Percentiles rank a stretch among this genome's conserved stretches.
Evolutionary conservation across 2,888 invertebrate genomes (phyloP).

Genomic region (Pantelozetes paolii): DNA sequence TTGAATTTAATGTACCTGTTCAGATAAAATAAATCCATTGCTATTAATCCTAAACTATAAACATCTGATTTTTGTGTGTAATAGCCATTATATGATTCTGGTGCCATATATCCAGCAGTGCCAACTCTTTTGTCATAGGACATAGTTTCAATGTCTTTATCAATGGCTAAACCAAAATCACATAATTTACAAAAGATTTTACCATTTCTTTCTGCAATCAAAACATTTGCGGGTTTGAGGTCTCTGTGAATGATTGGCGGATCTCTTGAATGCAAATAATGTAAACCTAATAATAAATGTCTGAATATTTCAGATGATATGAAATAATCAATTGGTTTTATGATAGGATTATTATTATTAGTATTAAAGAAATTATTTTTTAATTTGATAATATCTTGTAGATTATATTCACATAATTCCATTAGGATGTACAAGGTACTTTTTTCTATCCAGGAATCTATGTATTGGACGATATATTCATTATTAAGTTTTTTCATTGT

Average conservation of each 20-base stretch:
- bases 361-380: not conserved
- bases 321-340: not conserved
- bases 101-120: not conserved
- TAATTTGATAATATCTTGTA: not conserved
- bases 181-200: not conserved
- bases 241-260: not conserved
- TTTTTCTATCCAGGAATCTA: not conserved
- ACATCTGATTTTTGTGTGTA: not conserved
- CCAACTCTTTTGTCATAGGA: not conserved
- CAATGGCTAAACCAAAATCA: not conserved
- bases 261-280: not conserved
- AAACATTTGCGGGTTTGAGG: not conserved
- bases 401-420: not conserved
- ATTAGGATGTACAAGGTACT: not conserved
- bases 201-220: not conserved
- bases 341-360: not conserved
- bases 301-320: not conserved
- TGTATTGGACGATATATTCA: not conserved
- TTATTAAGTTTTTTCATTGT: not conserved
- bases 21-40: not conserved
- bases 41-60: not conserved
- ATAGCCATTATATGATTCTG: not conserved
- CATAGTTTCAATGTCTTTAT: not conserved
- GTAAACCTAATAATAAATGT: not conserved
- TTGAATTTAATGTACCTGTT: no score